Evolutionary conservation across 2,797 vertebrate species (phyloP).

Genomic region (Balearica regulorum): DNA sequence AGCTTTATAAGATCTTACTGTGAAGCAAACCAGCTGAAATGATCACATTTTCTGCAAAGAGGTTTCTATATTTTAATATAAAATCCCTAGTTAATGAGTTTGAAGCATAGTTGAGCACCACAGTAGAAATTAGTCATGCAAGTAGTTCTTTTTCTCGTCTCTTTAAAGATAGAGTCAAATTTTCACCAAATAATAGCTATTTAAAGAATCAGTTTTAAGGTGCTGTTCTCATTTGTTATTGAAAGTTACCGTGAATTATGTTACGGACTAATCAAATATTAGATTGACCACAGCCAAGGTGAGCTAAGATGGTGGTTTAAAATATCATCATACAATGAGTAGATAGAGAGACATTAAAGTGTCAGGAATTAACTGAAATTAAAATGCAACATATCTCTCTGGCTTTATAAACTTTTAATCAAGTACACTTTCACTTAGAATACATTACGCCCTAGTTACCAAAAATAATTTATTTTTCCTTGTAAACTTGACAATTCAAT

Average conservation of each 20-base stretch:
- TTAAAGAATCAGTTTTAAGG: background rate
- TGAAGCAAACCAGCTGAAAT: conserved; percentile 19
- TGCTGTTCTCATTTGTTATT: background rate
- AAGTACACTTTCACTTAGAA: background rate
- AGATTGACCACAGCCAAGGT: background rate
- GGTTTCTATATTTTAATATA: conserved; percentile 7
- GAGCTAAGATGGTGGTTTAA: background rate
- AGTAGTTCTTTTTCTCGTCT: background rate
- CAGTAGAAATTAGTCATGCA: background rate
- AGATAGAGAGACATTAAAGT: background rate
- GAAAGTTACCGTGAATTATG: background rate
- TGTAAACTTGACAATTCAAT: background rate
- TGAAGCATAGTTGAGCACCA: background rate
- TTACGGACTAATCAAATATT: background rate
- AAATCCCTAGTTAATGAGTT: conserved; percentile 27
- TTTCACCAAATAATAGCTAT: background rate
- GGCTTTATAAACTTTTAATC: background rate
- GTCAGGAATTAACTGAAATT: background rate
- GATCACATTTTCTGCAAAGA: conserved; percentile 12
- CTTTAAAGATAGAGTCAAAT: background rate
- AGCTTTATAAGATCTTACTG: conserved; percentile 36
- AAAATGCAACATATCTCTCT: background rate
- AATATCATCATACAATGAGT: background rate
- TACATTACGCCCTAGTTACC: background rate
- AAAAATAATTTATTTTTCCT: conserved; percentile 4